Base-by-base conservation (phyloP, 2,797 vertebrate genomes). In the Benthosema pterotum region DNA sequence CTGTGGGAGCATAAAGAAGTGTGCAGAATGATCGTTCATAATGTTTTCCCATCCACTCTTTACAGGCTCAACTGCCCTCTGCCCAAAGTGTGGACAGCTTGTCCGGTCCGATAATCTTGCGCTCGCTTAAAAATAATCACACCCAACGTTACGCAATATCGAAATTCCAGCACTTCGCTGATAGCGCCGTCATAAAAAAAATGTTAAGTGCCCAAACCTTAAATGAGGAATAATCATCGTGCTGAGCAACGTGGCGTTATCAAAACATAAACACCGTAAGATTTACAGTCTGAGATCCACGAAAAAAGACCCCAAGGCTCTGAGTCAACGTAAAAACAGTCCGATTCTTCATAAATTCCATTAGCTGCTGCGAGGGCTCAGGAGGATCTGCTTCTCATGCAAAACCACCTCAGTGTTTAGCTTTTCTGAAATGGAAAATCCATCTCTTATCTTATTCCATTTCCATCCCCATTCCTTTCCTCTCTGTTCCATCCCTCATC, bases 351-450 rank as follows among this genome's bases (percentile, higher is more conserved):
- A 69, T 18, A 78, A 69, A 87, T 82, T 87, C 80, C 80, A 72
- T 65, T 58, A 4, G 15, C 57, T 61, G 49, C 60, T 65, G 71
- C 57, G 45, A 60, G 38, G 48, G 53, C 60, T 57, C 16, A 52
- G 22, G 48, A 52, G 22, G 48, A 25, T 22, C 61, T 59, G 57
- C 50, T 67, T 83, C 71, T 75, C 43, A 58, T 71, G 66, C 76
- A 75, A 60, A 82, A 72, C 60, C 67, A 70, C 61, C 55, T 77
- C 54, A 1, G 19, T 69, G 79, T 85, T 89, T 69, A 81, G 65
- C 7, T 52, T 83, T 83, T 71, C 72, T 77, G 72, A 81, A 72
- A 78, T 82, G 73, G 78, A 85, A 84, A 82, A 71, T 61, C 51
- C 58, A 67, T 70, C 63, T 60, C 74, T 83, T 77, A 79, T 86